Percentiles rank a stretch among this genome's conserved stretches.
These are phyloP conservation scores for Pangasius krempfi DNA, from an alignment of 2,797 vertebrate species.

Conservation along the genomic window DNA sequence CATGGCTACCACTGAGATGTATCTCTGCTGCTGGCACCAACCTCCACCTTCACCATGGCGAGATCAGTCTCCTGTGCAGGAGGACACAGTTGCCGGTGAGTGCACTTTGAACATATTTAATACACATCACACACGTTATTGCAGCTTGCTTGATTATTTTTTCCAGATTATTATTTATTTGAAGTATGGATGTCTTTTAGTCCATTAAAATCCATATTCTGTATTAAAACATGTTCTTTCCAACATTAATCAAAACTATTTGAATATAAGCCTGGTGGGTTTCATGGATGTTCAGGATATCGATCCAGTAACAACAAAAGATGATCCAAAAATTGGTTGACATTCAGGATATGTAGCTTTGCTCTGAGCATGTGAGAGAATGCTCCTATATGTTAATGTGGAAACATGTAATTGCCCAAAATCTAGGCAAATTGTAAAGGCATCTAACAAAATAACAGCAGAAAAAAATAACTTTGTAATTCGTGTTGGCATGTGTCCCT, in stretches of 20 bases:
- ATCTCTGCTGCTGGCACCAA: conserved; percentile 87
- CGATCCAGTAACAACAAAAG: background rate
- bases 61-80: conserved; percentile 84
- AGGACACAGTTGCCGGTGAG: conserved; percentile 88
- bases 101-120: background rate
- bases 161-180: background rate
- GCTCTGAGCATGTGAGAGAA: background rate
- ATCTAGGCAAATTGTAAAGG: background rate
- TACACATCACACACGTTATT: background rate
- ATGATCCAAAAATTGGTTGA: background rate
- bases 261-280: background rate
- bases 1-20: conserved; percentile 87
- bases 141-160: background rate
- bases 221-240: background rate
- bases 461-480: background rate
- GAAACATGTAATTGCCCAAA: background rate
- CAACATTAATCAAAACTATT: background rate
- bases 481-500: background rate
- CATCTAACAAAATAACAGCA: background rate
- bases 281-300: background rate
- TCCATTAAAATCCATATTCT: background rate
- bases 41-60: conserved; percentile 81
- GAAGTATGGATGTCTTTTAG: background rate
- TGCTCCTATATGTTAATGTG: background rate
- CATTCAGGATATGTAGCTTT: background rate